Evolutionary conservation across 1,140 invertebrate species (phyloP), one percentile per base, ranked within the genome.

Genomic region (Heliconius congener): DNA sequence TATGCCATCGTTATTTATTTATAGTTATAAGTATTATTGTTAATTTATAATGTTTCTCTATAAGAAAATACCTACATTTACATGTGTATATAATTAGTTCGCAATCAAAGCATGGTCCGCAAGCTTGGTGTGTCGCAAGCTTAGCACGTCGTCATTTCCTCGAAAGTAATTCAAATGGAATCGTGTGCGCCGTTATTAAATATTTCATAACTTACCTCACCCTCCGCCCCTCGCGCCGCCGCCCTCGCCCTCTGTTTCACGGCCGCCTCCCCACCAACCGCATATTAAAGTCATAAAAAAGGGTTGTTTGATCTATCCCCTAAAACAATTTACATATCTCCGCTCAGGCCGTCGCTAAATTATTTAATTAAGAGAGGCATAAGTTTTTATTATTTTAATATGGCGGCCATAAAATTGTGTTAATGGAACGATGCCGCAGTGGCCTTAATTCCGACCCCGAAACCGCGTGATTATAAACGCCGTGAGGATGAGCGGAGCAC

Each of bases 331-430:
- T 94, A 94, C 94, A 95, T 95, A 95, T 95, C 91, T 93, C 88
- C 87, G 89, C 90, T 90, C 90, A 88, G 85, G 85, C 88, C 88
- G 90, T 89, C 88, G 94, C 93, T 94, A 94, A 95, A 95, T 95
- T 95, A 95, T 95, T 95, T 95, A 95, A 95, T 95, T 95, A 95
- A 95, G 94, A 93, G 94, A 93, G 93, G 93, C 94, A 94, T 94
- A 94, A 95, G 94, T 95, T 95, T 95, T 95, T 95, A 95, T 95
- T 95, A 94, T 95, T 94, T 94, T 93, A 91, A 93, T 92, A 93
- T 92, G 92, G 90, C 85, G 85, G 90, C 78, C 90, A 91, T 94
- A 91, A 94, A 94, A 93, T 93, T 93, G 92, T 93, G 93, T 93
- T 93, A 94, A 94, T 93, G 87, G 90, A 87, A 90, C 91, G 88